Conservation (phyloP, 2,797 vertebrate genomes). For the Carcharodon carcharias region DNA sequence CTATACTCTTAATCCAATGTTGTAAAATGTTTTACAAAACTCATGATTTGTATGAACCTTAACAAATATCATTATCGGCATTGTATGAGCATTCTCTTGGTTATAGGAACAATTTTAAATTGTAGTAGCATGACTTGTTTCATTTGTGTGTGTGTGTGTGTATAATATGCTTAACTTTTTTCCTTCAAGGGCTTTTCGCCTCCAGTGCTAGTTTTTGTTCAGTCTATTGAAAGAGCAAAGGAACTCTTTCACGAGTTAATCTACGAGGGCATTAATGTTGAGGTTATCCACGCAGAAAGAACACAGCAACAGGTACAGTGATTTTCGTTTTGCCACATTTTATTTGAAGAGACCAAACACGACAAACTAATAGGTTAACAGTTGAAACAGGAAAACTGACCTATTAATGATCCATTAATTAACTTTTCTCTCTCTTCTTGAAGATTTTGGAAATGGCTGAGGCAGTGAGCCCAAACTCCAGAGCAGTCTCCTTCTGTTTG, state of each 20-base stretch:
- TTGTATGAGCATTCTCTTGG: neutral
- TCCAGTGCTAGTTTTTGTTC: slow-evolving; percentile 91
- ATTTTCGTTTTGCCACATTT: neutral
- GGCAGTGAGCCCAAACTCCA: neutral
- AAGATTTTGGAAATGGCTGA: slow-evolving; percentile 14
- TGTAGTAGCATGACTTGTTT: neutral
- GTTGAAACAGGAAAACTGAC: neutral
- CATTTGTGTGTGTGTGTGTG: neutral
- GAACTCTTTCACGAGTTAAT: slow-evolving; percentile 92
- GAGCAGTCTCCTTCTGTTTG: slow-evolving; percentile 10
- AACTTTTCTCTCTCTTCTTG: neutral
- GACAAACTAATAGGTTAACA: neutral
- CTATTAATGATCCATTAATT: neutral
- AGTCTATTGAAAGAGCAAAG: slow-evolving; percentile 86
- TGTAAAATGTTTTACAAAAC: neutral
- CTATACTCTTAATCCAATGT: neutral
- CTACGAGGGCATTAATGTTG: slow-evolving; percentile 94
- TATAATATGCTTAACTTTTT: slow-evolving; percentile 36
- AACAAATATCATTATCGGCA: neutral
- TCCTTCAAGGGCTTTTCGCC: slow-evolving; percentile 77
- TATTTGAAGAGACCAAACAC: too few species aligned
- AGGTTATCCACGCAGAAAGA: slow-evolving; percentile 89
- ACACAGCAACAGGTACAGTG: slow-evolving; percentile 83
- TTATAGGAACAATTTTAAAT: neutral
- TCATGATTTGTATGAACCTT: neutral